Evolutionary conservation across 2,113 vertebrate species (phyloP).

Genomic region (Cryptotis parvus): DNA sequence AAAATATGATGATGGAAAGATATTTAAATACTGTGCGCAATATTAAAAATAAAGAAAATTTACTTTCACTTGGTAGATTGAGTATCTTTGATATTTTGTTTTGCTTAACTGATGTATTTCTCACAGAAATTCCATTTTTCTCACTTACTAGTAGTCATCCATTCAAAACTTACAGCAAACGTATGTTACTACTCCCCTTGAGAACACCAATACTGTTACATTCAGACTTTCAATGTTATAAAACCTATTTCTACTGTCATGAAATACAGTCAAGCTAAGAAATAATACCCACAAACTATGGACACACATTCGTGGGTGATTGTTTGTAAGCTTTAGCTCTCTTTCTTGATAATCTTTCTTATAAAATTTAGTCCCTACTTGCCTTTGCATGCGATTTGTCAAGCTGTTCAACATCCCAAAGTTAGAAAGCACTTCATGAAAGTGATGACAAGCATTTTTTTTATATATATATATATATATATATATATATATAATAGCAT

Average conservation of each 20-base stretch:
- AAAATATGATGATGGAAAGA: no score
- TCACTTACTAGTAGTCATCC: background rate
- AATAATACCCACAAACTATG: background rate
- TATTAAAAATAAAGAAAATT: background rate
- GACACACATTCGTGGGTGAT: background rate
- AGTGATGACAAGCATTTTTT: slow-evolving; percentile 27
- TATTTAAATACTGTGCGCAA: no score
- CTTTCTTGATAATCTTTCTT: slow-evolving; percentile 26
- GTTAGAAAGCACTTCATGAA: background rate
- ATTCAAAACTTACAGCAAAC: background rate
- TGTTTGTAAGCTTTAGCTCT: slow-evolving; percentile 48
- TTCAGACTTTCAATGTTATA: background rate
- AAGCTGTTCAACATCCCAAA: slow-evolving; percentile 27
- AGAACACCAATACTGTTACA: background rate
- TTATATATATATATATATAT: no score
- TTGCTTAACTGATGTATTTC: slow-evolving; percentile 29
- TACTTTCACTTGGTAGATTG: background rate
- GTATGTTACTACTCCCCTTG: background rate
- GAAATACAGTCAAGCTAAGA: background rate
- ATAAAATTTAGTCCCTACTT: slow-evolving; percentile 33
- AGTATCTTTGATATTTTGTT: background rate
- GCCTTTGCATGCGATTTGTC: background rate
- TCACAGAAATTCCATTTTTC: background rate
- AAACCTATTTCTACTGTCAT: background rate
- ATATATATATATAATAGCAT: background rate